Conservation (phyloP, 2,888 invertebrate genomes). For the Cheilosia soror region DNA sequence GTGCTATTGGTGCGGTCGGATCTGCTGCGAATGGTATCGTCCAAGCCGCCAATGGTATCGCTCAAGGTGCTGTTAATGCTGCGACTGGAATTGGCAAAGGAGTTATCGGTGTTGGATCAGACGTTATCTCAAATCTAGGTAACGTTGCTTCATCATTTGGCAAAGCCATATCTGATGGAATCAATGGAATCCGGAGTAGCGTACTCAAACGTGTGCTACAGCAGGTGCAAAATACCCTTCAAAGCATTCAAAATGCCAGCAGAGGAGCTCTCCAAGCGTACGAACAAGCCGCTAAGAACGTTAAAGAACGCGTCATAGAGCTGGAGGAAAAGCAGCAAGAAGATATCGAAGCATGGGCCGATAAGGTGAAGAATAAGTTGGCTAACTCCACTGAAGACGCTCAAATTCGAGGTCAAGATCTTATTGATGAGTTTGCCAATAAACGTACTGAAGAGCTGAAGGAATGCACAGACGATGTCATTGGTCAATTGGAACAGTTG, state of each 20-base stretch:
- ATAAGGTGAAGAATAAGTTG: conserved; percentile 24
- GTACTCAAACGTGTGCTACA: background rate
- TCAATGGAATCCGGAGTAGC: background rate
- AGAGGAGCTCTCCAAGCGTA: conserved; percentile 10
- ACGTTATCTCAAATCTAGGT: background rate
- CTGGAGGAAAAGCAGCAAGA: conserved; percentile 10
- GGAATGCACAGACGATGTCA: conserved; percentile 11
- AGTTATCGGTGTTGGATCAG: background rate
- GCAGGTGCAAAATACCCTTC: background rate
- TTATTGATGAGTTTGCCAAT: conserved; percentile 26
- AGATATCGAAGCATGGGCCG: conserved; percentile 25
- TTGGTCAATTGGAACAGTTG: conserved; percentile 18
- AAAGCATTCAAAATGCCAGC: background rate
- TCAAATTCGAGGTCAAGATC: conserved; percentile 33
- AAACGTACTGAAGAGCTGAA: conserved; percentile 25
- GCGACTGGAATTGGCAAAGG: background rate
- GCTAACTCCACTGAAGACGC: conserved; percentile 34
- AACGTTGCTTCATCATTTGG: background rate
- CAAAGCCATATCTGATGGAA: background rate
- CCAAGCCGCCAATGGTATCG: conserved; percentile 1
- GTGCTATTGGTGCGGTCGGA: conserved; percentile 12
- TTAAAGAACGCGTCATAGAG: conserved; percentile 14
- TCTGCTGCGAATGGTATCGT: conserved; percentile 32
- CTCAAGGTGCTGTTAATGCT: conserved; percentile 21
- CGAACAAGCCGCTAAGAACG: background rate